phyloP scores from a whole-genome alignment of 1,140 invertebrate genomes.

The Dreissena rostriformis region DNA sequence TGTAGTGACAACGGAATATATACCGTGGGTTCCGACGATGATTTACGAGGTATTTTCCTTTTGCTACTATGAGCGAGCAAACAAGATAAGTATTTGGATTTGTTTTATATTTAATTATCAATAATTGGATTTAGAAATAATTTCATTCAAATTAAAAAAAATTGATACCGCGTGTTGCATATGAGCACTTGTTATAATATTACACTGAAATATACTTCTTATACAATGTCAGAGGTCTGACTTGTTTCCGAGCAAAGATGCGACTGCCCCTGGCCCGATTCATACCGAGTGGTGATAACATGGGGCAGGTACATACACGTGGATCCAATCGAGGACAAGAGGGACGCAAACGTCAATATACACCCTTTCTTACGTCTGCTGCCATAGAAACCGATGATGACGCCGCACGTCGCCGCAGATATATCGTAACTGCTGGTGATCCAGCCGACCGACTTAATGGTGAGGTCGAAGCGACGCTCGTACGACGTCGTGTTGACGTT shows the following conservation, averaged over 20 bases:
- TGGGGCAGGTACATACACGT: constrained; percentile 96
- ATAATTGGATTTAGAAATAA: no score
- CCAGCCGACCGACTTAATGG: constrained; percentile 88
- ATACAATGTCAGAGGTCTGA: not conserved
- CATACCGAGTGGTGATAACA: constrained; percentile 84
- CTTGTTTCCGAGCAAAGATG: constrained; percentile 49
- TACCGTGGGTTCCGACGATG: no score
- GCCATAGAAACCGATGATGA: constrained; percentile 88
- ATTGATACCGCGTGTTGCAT: no score
- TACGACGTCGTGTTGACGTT: constrained; percentile 94
- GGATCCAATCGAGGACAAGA: constrained; percentile 89
- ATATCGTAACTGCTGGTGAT: constrained; percentile 91
- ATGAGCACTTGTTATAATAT: no score
- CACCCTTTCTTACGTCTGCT: constrained; percentile 89
- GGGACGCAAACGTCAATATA: constrained; percentile 87
- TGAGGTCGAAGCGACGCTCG: constrained; percentile 89
- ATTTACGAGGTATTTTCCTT: no score
- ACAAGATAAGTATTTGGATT: no score
- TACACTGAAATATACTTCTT: not conserved
- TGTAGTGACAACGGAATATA: no score
- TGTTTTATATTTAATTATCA: no score
- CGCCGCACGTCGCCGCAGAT: constrained; percentile 88
- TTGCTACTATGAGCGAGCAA: no score
- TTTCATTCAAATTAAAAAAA: no score
- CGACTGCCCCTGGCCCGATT: constrained; percentile 50